Evolutionary conservation across 1,140 invertebrate species (phyloP).

Genomic region (Cydia amplana): DNA sequence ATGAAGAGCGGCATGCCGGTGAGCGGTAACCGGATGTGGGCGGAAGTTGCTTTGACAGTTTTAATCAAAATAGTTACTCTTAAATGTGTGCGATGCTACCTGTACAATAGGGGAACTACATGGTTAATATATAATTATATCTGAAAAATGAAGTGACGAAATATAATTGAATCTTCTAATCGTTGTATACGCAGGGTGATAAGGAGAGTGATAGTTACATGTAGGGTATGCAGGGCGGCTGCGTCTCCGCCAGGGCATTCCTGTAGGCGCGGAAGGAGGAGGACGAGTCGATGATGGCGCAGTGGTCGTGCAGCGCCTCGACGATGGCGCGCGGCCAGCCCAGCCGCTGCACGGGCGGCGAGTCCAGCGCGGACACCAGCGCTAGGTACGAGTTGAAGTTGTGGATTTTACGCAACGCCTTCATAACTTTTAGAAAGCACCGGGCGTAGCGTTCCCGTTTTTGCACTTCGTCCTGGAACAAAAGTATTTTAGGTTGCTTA

Average conservation of each 20-base stretch:
- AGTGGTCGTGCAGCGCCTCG: conserved; percentile 96
- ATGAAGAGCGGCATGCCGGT: too few relatives aligned
- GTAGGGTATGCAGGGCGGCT: conserved; percentile 98
- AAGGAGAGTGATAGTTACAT: conserved; percentile 87
- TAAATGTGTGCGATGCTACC: too few relatives aligned
- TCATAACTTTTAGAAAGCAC: conserved; percentile 99
- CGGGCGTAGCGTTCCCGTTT: conserved; percentile 97
- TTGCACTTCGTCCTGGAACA: conserved; percentile 85
- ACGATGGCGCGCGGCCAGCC: conserved; percentile 97
- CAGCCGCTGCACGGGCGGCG: conserved; percentile 94
- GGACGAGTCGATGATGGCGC: conserved; percentile 96
- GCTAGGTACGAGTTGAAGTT: conserved; percentile 99
- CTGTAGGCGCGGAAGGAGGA: conserved; percentile 97
- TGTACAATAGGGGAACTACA: too few relatives aligned
- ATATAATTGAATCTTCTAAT: too few relatives aligned
- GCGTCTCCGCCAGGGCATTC: conserved; percentile 94
- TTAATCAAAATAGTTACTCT: too few relatives aligned
- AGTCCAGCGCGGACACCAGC: conserved; percentile 96
- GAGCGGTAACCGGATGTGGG: too few relatives aligned
- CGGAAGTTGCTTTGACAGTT: too few relatives aligned
- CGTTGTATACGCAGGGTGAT: neutral
- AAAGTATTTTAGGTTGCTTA: neutral
- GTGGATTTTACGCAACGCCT: conserved; percentile 96
- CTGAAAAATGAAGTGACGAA: too few relatives aligned
- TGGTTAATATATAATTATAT: too few relatives aligned